These are phyloP conservation scores for Drusus annulatus DNA, from an alignment of 1,140 invertebrate genomes.

Conservation along the genomic window DNA sequence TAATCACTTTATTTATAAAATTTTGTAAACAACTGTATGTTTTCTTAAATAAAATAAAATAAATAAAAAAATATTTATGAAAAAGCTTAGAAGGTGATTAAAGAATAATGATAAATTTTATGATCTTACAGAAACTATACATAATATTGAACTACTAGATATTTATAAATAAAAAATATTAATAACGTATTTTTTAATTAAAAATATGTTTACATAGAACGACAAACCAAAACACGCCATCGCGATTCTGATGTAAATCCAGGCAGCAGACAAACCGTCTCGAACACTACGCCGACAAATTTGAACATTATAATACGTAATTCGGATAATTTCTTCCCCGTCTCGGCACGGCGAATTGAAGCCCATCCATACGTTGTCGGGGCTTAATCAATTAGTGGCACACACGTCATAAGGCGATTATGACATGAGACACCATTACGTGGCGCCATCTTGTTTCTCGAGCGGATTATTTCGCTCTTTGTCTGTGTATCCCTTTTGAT, in stretches of 20 bases:
- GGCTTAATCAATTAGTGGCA: slow-evolving; percentile 51
- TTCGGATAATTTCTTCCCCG: slow-evolving; percentile 21
- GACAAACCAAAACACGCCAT: no score
- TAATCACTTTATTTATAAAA: no score
- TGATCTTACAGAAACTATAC: no score
- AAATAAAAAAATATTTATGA: no score
- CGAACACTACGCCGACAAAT: slow-evolving; percentile 10
- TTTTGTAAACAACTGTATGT: no score
- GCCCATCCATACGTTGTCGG: slow-evolving; percentile 23
- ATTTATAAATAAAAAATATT: no score
- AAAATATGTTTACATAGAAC: no score
- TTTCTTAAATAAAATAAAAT: no score
- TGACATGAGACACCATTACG: slow-evolving; percentile 39
- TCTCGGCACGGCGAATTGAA: slow-evolving; percentile 17
- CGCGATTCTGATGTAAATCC: background rate
- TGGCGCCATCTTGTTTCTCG: slow-evolving; percentile 44
- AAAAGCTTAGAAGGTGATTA: no score
- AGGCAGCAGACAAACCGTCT: background rate
- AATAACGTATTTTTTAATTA: no score
- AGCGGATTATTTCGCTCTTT: slow-evolving; percentile 50
- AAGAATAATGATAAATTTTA: no score
- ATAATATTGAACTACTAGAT: no score
- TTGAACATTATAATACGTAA: slow-evolving; percentile 27
- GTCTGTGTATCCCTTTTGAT: slow-evolving; percentile 44
- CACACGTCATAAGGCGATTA: slow-evolving; percentile 53